phyloP scores from a whole-genome alignment of 2,888 invertebrate genomes.

The Salticus scenicus region DNA sequence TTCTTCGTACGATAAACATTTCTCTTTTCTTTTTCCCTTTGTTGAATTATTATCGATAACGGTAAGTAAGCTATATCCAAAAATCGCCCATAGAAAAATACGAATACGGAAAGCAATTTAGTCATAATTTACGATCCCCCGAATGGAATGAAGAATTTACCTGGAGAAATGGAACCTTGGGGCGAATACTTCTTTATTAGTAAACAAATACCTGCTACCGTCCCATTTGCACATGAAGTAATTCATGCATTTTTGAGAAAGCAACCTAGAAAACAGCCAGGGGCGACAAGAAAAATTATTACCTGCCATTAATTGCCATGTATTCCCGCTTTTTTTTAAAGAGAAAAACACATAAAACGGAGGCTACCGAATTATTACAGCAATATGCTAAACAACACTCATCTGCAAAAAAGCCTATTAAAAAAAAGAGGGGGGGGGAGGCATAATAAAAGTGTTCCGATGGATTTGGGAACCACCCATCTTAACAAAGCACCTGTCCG shows the following conservation, averaged over 20 bases:
- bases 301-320: not conserved
- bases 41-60: too few relatives aligned
- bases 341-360: not conserved
- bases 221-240: not conserved
- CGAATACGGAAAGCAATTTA: too few relatives aligned
- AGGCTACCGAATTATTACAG: not conserved
- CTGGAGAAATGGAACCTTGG: not conserved
- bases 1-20: too few relatives aligned
- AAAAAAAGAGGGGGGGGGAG: not conserved
- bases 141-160: too few relatives aligned
- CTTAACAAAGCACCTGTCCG: slow-evolving; percentile 32
- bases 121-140: too few relatives aligned
- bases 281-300: not conserved
- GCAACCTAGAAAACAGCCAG: not conserved
- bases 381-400: not conserved
- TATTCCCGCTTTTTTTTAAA: not conserved
- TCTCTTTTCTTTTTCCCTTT: too few relatives aligned
- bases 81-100: too few relatives aligned
- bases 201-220: not conserved
- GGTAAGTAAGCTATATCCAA: too few relatives aligned
- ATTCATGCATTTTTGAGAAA: not conserved
- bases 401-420: not conserved
- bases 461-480: not conserved
- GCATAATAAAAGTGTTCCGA: not conserved
- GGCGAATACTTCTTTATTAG: not conserved